Base-by-base conservation (phyloP, 1,140 invertebrate genomes). In the Lanistes nyassanus region DNA sequence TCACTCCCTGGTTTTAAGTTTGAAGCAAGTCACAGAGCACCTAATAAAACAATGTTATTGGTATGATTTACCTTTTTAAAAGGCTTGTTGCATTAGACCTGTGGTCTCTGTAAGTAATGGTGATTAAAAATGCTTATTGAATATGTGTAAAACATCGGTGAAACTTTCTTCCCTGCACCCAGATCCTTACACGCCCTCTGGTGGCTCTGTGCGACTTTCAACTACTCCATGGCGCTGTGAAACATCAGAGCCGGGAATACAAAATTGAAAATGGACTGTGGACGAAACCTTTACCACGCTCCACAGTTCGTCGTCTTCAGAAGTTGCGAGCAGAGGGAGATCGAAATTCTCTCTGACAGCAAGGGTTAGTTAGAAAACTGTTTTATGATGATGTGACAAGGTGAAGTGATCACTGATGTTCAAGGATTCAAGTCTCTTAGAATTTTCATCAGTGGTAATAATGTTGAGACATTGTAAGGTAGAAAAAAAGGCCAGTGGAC, bases 221-320 rank as follows among this genome's bases (percentile, higher is more conserved):
- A 87, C 87, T 98, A 68, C 91, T 94, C 78, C 95, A 97, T 91
- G 96, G 96, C 62, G 96, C 96, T 42, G 94, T 96, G 0, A 94
- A 94, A 64, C 96, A 98, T 90, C 94, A 97, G 85, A 97, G 96
- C 78, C 97, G 96, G 90, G 95, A 97, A 86, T 95, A 93, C 90
- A 90, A 94, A 76, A 93, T 96, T 51, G 94, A 95, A 89, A 95
- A 94, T 82, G 95, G 95, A 81, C 92, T 92, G 76, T 97, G 83
- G 83, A 79, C 77, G 13, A 84, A 84, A 64, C 76, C 76, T 51
- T 64, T 83, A n/a, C 70, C 78, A 6, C 78, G 80, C 62, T 79
- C 82, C 31, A 62, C 76, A 6, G 56, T 77, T 31, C 82, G 79
- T 34, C 76, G 71, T 9, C 47, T 78, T 56, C 76, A 80, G 51